Percentiles rank a stretch among this genome's conserved stretches.
Evolutionary conservation across 1,140 invertebrate species (phyloP).

Genomic region (Daktulosphaira vitifoliae): DNA sequence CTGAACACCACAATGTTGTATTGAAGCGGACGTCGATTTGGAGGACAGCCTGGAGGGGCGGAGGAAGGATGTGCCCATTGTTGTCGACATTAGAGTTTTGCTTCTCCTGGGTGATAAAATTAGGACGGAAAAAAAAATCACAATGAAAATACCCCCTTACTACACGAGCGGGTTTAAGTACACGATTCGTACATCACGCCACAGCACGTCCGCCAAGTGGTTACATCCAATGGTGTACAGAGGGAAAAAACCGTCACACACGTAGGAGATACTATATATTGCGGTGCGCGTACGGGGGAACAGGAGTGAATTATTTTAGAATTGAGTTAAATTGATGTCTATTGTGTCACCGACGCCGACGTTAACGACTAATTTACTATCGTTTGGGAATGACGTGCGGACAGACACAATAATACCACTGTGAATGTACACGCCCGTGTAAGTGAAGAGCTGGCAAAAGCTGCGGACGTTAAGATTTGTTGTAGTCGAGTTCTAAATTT

Average conservation of each 20-base stretch:
- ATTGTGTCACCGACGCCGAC: not conserved
- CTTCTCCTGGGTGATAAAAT: not conserved
- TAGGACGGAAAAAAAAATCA: not conserved
- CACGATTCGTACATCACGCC: no score
- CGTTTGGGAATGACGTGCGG: no score
- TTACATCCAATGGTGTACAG: slow-evolving; percentile 6
- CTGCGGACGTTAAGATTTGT: not conserved
- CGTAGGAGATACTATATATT: no score
- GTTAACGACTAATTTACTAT: not conserved
- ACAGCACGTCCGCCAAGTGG: slow-evolving; percentile 14
- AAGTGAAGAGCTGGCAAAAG: slow-evolving; percentile 4
- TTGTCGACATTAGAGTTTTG: not conserved
- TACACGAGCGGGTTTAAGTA: no score
- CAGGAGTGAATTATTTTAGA: not conserved
- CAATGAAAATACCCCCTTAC: not conserved
- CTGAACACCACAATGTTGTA: no score
- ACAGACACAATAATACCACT: no score
- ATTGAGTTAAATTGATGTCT: slow-evolving; percentile 30
- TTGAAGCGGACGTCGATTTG: no score
- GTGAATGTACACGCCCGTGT: no score
- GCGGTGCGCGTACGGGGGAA: no score
- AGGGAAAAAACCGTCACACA: no score
- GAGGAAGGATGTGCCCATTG: slow-evolving; percentile 4
- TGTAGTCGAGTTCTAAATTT: not conserved
- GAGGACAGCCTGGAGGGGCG: not conserved